phyloP scores from a whole-genome alignment of 1,140 invertebrate genomes.

The Euglossa dilemma region DNA sequence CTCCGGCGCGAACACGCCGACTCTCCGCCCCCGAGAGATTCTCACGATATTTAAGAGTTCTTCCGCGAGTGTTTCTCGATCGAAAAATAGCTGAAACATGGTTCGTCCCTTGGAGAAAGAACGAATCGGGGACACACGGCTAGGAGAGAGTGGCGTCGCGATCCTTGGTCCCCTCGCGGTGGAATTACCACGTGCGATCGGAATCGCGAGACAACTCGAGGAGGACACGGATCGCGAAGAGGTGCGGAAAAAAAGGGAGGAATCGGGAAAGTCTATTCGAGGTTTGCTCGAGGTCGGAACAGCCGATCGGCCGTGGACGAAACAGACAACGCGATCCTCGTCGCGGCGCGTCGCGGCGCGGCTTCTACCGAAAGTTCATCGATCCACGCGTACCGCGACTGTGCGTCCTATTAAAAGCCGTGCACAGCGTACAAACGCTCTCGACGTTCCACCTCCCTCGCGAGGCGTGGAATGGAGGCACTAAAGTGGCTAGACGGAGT shows the following conservation, averaged over 20 bases:
- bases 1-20: not conserved
- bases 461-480: constrained; percentile 58
- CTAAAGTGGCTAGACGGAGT: constrained; percentile 67
- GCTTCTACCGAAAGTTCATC: constrained; percentile 64
- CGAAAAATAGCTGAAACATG: not conserved
- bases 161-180: not conserved
- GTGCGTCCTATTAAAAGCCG: constrained; percentile 71
- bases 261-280: not conserved
- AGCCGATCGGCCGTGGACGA: not conserved
- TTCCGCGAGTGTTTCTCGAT: not conserved
- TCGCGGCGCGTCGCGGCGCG: constrained; percentile 19
- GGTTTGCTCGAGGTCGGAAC: not conserved
- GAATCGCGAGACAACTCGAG: not conserved
- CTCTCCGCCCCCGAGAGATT: constrained; percentile 13
- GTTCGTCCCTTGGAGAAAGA: not conserved
- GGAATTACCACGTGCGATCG: not conserved
- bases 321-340: constrained; percentile 26
- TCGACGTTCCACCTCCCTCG: constrained; percentile 56
- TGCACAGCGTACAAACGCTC: constrained; percentile 51
- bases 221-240: not conserved
- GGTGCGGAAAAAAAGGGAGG: not conserved
- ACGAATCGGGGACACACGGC: not conserved
- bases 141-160: not conserved
- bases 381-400: constrained; percentile 59
- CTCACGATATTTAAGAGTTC: not conserved